Base-by-base conservation (phyloP, 35 echinoderm and acorn worm species). In the Acanthaster planci region DNA sequence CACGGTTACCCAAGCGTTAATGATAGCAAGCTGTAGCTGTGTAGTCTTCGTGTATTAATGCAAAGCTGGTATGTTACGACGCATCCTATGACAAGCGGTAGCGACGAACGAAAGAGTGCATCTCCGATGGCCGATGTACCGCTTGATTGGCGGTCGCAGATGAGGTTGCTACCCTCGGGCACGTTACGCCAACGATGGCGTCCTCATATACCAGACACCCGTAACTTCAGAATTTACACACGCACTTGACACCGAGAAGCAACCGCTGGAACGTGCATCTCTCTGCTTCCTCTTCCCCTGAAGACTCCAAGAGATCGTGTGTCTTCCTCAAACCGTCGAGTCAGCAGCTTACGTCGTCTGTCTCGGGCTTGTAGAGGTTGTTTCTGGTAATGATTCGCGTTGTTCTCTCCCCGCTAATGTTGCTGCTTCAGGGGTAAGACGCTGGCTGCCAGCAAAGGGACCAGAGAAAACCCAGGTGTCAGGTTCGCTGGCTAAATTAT, bases 141-240 rank as follows among this genome's bases (percentile, higher is more conserved):
- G 64, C 64, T 72, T 72, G 64, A 72, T 72, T 72, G 64, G 34
- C 26, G 34, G 64, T 10, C 19, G 26, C 23, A 26, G 64, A 72
- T 72, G 64, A 34, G 64, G 64, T 72, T 72, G 64, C 64, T 72
- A 12, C 19, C 64, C 34, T 8, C 64, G 64, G 64, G 57, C 23
- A 26, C 34, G 64, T 27, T 34, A 72, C 26, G 64, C 23, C 64
- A 72, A 72, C 26, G 64, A 72, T 72, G 64, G 64, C 64, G 64
- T 72, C 64, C 30, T 72, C 64, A 72, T 72, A 26, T 72, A 72
- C 64, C 64, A 26, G 64, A 72, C 64, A 72, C 64, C n/a, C 64
- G 64, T 72, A 72, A 72, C 64, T 72, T 72, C 64, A 72, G 64
- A 72, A 72, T 72, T 72, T 72, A 72, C 64, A 72, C 64, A 72